These are phyloP conservation scores for Leptothorax acervorum DNA, from an alignment of 2,888 invertebrate species.

Conservation along the genomic window DNA sequence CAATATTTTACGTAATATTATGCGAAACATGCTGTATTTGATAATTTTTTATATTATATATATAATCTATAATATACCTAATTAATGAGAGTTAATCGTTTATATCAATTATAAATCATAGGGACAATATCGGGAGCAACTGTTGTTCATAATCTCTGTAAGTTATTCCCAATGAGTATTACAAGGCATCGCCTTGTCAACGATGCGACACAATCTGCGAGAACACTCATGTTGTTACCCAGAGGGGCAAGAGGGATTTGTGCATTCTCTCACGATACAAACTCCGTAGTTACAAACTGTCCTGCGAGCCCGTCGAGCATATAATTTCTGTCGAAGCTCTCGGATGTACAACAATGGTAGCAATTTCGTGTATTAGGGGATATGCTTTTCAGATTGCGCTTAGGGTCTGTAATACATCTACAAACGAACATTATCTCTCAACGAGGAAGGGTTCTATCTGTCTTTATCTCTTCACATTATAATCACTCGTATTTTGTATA, in stretches of 20 bases:
- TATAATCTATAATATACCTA: not conserved
- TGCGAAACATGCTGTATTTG: not conserved
- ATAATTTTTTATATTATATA: not conserved
- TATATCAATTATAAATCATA: not conserved
- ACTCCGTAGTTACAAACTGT: conserved; percentile 62
- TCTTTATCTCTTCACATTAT: not conserved
- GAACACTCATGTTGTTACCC: conserved; percentile 11
- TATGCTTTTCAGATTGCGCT: conserved; percentile 19
- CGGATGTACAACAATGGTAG: conserved; percentile 39
- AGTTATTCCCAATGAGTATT: conserved; percentile 13
- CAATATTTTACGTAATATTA: not conserved
- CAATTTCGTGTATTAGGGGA: conserved; percentile 39
- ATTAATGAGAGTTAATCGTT: conserved; percentile 7
- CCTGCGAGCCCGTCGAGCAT: conserved; percentile 42
- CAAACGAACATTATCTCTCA: conserved; percentile 6
- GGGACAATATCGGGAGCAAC: not conserved
- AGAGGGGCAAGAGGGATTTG: conserved; percentile 30
- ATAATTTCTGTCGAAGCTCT: conserved; percentile 63
- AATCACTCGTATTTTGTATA: not conserved
- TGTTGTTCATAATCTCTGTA: not conserved
- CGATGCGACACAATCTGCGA: conserved; percentile 3
- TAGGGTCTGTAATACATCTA: not conserved
- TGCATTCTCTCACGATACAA: conserved; percentile 55
- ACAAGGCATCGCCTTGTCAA: conserved; percentile 16
- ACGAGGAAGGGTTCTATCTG: not conserved